phyloP scores from a whole-genome alignment of 2,113 vertebrate genomes.

The Phoenicopterus ruber region DNA sequence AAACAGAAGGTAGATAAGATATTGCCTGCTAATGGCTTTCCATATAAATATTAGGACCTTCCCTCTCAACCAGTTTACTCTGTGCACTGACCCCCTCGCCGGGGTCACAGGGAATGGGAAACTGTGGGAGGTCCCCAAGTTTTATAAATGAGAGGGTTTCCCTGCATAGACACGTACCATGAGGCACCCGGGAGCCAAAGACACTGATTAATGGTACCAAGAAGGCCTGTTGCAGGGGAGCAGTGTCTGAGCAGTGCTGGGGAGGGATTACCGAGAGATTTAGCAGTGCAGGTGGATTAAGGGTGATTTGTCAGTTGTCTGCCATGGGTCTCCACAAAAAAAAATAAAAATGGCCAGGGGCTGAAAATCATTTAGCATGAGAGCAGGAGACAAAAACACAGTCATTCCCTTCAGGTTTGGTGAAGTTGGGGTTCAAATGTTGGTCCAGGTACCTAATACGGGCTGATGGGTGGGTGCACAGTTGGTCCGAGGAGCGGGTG shows the following conservation, averaged over 20 bases:
- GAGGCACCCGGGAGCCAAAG: neutral
- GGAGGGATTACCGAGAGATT: neutral
- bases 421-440: accelerated
- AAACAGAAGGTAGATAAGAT: neutral
- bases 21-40: slow-evolving; percentile 27
- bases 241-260: neutral
- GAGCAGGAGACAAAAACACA: accelerated
- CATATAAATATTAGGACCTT: slow-evolving; percentile 11
- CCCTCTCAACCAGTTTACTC: neutral
- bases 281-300: slow-evolving; percentile 30
- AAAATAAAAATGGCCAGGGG: neutral
- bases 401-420: neutral
- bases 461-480: neutral
- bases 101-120: neutral
- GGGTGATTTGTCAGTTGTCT: slow-evolving; percentile 1
- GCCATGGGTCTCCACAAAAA: neutral
- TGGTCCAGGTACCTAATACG: accelerated
- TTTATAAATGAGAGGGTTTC: neutral
- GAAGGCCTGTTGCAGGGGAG: neutral
- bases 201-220: neutral
- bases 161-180: neutral
- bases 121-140: slow-evolving; percentile 29
- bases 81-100: neutral
- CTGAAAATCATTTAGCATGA: neutral
- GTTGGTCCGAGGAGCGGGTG: neutral